These are phyloP conservation scores for Suricata suricatta DNA, from an alignment of 2,113 vertebrate species.

Conservation along the genomic window DNA sequence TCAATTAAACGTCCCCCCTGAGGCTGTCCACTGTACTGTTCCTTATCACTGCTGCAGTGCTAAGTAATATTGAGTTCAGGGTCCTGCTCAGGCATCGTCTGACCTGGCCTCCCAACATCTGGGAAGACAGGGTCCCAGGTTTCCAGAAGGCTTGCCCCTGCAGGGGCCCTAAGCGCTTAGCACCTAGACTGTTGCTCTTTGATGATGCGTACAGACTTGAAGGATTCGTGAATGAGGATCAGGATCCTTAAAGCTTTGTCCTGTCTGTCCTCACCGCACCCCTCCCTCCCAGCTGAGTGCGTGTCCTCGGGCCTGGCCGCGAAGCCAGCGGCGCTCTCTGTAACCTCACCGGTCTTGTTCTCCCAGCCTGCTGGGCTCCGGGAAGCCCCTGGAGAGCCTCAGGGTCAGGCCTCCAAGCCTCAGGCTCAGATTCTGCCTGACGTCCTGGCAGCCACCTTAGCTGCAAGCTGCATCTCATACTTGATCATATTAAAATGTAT, in stretches of 20 bases:
- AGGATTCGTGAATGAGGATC: neutral
- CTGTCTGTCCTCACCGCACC: too few relatives aligned
- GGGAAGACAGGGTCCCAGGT: neutral
- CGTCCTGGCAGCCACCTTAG: rapidly evolving
- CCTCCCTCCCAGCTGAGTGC: neutral
- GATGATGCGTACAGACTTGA: neutral
- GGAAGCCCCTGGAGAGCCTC: rapidly evolving
- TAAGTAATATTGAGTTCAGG: rapidly evolving
- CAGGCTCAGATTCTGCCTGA: neutral
- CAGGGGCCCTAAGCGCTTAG: rapidly evolving
- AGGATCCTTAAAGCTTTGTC: neutral
- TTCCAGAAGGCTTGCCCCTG: rapidly evolving
- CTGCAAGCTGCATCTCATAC: neutral
- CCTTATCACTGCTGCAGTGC: too few relatives aligned
- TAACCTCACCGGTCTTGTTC: neutral
- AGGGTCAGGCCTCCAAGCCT: neutral
- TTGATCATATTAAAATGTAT: neutral
- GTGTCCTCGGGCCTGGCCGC: rapidly evolving
- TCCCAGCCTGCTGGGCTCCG: rapidly evolving
- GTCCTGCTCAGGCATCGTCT: rapidly evolving
- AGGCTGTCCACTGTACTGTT: rapidly evolving
- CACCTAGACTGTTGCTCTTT: rapidly evolving
- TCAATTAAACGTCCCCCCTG: neutral
- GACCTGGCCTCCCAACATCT: neutral
- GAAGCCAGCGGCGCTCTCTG: rapidly evolving